Base-by-base conservation (phyloP, 2,888 invertebrate genomes). In the Gortyna flavago region DNA sequence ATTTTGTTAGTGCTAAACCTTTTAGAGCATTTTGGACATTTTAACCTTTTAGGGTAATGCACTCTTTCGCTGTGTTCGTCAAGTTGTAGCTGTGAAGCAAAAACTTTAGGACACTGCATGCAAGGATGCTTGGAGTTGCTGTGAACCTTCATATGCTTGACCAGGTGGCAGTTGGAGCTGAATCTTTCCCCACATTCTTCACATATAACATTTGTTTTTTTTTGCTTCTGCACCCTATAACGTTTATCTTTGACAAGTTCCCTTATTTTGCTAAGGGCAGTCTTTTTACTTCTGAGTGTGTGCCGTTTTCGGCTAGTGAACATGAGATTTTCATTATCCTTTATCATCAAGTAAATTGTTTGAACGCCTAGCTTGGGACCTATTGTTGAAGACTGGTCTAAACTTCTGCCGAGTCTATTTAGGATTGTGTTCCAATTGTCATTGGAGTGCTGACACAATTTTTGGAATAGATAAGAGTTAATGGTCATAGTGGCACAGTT, bases 1-100 rank as follows among this genome's bases (percentile, higher is more conserved):
- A 94, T 89, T 86, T 88, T 92, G 11, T 91, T 86, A 11, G 95
- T 94, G 72, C 95, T 93, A 59, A 95, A 94, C 92, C 88, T 95
- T 90, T 94, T 94, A 0, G 90, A 70, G 82, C 95, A 95, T 79
- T 93, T 92, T 3, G 89, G 76, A 82, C 95, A 95, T 81, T 90
- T 86, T 9, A 95, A 76, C 74, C 83, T 92, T 86, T 95, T 95
- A 18, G 94, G 94, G 80, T 92, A 91, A 80, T 95, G 95, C 0
- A 95, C 87, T 86, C 95, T 90, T 80, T 94, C 93, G 0, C 87
- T 84, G 77, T 95, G 95, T 13, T 91, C 91, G 7, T 91, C 87
- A 18, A 95, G 80, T 70, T 91, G 91, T 4, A 87, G 38, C 66
- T 89, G 77, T 2, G 91, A 90, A 8, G 89, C 73, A 67, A 95